phyloP scores from a whole-genome alignment of 2,888 invertebrate genomes.

The Metalampra italica region DNA sequence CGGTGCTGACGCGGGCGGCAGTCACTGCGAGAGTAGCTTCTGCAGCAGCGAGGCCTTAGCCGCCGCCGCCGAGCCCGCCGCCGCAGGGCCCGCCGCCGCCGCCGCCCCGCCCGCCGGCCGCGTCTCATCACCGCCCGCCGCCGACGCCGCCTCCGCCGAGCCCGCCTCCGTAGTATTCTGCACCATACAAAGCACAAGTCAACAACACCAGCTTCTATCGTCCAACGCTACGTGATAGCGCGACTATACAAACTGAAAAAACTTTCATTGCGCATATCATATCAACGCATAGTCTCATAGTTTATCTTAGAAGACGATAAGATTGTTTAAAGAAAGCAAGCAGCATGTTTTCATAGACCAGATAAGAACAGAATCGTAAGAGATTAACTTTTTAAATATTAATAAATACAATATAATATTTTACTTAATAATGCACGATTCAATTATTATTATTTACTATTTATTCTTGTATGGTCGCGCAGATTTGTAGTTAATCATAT shows the following conservation, averaged over 20 bases:
- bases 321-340: background rate
- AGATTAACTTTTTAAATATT: background rate
- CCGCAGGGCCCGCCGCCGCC: slow-evolving; percentile 23
- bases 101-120: slow-evolving; percentile 28
- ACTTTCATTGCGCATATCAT: too few species aligned
- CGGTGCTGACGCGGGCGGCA: slow-evolving; percentile 14
- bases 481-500: too few species aligned
- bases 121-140: slow-evolving; percentile 43
- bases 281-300: too few species aligned
- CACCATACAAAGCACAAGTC: slow-evolving; percentile 14
- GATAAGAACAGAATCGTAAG: background rate
- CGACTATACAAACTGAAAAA: too few species aligned
- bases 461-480: too few species aligned
- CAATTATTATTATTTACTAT: too few species aligned
- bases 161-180: slow-evolving; percentile 76
- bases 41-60: slow-evolving; percentile 89
- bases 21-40: slow-evolving; percentile 90
- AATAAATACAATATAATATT: too few species aligned
- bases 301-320: background rate
- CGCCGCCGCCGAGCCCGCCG: slow-evolving; percentile 27
- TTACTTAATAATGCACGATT: too few species aligned
- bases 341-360: background rate
- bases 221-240: background rate
- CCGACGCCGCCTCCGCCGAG: slow-evolving; percentile 59
- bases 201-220: background rate